phyloP scores from a whole-genome alignment of 2,888 invertebrate species.

The Drepana falcataria region DNA sequence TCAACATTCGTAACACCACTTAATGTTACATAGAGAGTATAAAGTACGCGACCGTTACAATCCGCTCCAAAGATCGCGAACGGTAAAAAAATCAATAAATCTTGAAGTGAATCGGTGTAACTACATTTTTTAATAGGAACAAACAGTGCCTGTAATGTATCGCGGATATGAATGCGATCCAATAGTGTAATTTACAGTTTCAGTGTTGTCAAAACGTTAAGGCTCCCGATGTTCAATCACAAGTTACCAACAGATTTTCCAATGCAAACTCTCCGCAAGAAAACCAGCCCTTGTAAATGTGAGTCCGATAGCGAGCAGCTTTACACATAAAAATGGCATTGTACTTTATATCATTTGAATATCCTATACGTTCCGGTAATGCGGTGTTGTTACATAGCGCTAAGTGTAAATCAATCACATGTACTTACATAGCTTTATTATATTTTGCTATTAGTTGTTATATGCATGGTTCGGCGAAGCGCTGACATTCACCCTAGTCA shows the following conservation, averaged over 20 bases:
- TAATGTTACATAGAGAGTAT: neutral
- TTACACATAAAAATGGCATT: constrained; percentile 22
- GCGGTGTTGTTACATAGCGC: constrained; percentile 62
- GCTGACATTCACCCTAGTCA: constrained; percentile 43
- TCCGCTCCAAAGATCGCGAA: constrained; percentile 31
- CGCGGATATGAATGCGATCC: constrained; percentile 44
- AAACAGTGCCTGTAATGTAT: constrained; percentile 33
- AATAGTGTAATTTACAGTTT: constrained; percentile 60
- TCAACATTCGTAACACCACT: neutral
- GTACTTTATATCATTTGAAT: constrained; percentile 24
- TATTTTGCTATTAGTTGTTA: constrained; percentile 60
- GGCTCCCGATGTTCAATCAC: constrained; percentile 76
- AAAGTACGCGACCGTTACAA: constrained; percentile 19
- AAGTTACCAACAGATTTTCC: constrained; percentile 78
- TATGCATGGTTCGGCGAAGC: constrained; percentile 58
- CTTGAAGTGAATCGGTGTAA: constrained; percentile 43
- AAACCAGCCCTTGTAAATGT: constrained; percentile 96
- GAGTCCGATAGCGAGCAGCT: constrained; percentile 76
- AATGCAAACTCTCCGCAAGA: constrained; percentile 96
- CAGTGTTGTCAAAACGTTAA: constrained; percentile 54
- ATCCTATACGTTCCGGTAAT: constrained; percentile 38
- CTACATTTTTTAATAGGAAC: constrained; percentile 40
- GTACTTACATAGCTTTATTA: constrained; percentile 52
- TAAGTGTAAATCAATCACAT: constrained; percentile 52
- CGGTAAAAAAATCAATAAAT: constrained; percentile 66